These are phyloP conservation scores for Oligia strigilis DNA, from an alignment of 2,888 invertebrate species.

Conservation along the genomic window DNA sequence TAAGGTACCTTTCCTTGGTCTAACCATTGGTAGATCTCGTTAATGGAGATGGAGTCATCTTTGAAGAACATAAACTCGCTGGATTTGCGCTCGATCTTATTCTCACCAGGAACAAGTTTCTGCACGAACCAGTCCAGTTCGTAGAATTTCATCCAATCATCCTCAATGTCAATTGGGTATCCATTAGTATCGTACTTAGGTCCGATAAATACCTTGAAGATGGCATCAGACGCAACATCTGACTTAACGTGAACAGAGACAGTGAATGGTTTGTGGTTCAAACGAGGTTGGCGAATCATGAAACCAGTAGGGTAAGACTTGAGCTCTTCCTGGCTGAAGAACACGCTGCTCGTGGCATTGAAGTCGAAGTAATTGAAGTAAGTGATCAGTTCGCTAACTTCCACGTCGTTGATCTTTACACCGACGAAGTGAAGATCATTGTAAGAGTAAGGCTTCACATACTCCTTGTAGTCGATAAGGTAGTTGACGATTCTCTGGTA, in stretches of 20 bases:
- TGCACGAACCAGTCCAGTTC: constrained; percentile 91
- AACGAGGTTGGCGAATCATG: constrained; percentile 92
- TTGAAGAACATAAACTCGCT: constrained; percentile 91
- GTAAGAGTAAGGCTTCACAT: constrained; percentile 90
- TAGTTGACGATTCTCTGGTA: constrained; percentile 91
- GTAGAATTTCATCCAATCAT: constrained; percentile 91
- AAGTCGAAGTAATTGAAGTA: constrained; percentile 92
- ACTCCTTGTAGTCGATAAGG: constrained; percentile 91
- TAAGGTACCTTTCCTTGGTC: constrained; percentile 88
- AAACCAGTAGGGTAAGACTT: constrained; percentile 81
- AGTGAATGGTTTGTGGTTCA: constrained; percentile 93
- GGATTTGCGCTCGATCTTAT: constrained; percentile 92
- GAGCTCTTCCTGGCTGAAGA: constrained; percentile 75
- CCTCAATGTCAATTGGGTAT: constrained; percentile 86
- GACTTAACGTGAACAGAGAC: constrained; percentile 91
- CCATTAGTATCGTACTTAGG: constrained; percentile 92
- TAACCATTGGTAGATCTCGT: constrained; percentile 91
- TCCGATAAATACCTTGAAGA: constrained; percentile 92
- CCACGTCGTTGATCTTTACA: constrained; percentile 91
- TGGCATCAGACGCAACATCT: constrained; percentile 90
- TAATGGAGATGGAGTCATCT: constrained; percentile 91
- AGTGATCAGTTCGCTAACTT: constrained; percentile 91
- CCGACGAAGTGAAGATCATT: constrained; percentile 90
- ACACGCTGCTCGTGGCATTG: constrained; percentile 90
- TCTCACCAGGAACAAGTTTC: constrained; percentile 91